Base-by-base conservation (phyloP, 2,797 vertebrate genomes). In the Tragopan temminckii region DNA sequence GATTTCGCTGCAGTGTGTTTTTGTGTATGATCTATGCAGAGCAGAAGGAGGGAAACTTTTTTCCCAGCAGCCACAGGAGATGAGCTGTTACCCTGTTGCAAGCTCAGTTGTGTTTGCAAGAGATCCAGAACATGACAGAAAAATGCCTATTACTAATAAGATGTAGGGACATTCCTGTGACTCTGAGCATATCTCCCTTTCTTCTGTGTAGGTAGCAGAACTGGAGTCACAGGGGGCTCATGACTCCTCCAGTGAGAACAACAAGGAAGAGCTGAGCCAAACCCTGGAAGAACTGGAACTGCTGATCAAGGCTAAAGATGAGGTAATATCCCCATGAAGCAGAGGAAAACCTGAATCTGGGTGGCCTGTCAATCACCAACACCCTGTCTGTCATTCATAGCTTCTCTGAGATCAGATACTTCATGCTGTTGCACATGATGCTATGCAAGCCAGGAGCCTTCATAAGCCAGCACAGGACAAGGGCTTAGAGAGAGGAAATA, bases 221-320 rank as follows among this genome's bases (percentile, higher is more conserved):
- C 97, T 99, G 89, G 99, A 99, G 96, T 96, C 98, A 2, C 99
- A 99, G 96, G 98, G 98, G 3, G 92, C 97, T 1, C 92, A 89
- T 0, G 97, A 98, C 57, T 96, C 97, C 59, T 92, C 97, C 24
- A 89, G 89, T 0, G 98, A 98, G 31, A 93, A 94, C 20, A 97
- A 89, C 74, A 98, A 97, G 84, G 98, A 99, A 38, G 98, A 98
- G 45, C 96, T 98, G n/a, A 97, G 96, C 77, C 98, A 97, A 13
- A 98, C 97, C 1, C 76, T 99, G 96, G 99, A 98, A 93, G 98
- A 99, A 89, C 98, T 99, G 96, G 98, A 99, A 76, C 97, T 98
- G 4, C 96, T 98, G 88, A 97, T 99, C 91, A 99, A 98, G 85
- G 98, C 98, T 77, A 99, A 98, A 91, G 99, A 99, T 4, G 98